Percentiles rank a stretch among this genome's conserved stretches.
These are phyloP conservation scores for Dunckerocampus dactyliophorus DNA, from an alignment of 2,113 vertebrate species.

Conservation along the genomic window DNA sequence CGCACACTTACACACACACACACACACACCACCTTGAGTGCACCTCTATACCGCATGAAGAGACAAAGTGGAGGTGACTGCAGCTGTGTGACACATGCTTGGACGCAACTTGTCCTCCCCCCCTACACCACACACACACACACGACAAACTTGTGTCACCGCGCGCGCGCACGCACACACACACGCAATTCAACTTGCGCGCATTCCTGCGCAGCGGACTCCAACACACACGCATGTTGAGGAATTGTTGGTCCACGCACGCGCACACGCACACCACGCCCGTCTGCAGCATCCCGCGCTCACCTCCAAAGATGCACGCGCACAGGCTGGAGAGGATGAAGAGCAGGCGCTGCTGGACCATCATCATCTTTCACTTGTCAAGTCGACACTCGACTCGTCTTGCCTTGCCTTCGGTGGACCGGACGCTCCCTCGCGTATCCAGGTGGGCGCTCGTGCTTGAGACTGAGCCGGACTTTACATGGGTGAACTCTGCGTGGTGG, in stretches of 20 bases:
- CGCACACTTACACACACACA: too few relatives aligned
- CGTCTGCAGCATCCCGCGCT: constrained; percentile 52
- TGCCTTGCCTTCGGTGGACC: constrained; percentile 13
- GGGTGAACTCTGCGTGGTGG: constrained; percentile 45
- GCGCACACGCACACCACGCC: constrained; percentile 60
- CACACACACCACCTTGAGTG: too few relatives aligned
- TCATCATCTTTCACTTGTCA: constrained; percentile 64
- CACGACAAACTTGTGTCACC: too few relatives aligned
- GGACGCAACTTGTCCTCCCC: too few relatives aligned
- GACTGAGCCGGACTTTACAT: constrained; percentile 56
- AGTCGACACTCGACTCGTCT: constrained; percentile 52
- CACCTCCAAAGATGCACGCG: constrained; percentile 74
- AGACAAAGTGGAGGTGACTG: too few relatives aligned
- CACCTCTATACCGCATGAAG: too few relatives aligned
- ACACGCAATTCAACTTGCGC: too few relatives aligned
- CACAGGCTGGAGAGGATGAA: constrained; percentile 75
- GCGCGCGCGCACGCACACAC: too few relatives aligned
- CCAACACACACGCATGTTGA: too few relatives aligned
- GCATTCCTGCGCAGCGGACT: too few relatives aligned
- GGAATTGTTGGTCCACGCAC: background rate
- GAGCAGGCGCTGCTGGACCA: constrained; percentile 71
- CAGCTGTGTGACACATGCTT: too few relatives aligned
- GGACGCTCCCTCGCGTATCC: constrained; percentile 64
- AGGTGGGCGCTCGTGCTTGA: constrained; percentile 63
- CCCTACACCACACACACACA: too few relatives aligned